Evolutionary conservation across 2,113 vertebrate species (phyloP).

Genomic region (Gadus macrocephalus): DNA sequence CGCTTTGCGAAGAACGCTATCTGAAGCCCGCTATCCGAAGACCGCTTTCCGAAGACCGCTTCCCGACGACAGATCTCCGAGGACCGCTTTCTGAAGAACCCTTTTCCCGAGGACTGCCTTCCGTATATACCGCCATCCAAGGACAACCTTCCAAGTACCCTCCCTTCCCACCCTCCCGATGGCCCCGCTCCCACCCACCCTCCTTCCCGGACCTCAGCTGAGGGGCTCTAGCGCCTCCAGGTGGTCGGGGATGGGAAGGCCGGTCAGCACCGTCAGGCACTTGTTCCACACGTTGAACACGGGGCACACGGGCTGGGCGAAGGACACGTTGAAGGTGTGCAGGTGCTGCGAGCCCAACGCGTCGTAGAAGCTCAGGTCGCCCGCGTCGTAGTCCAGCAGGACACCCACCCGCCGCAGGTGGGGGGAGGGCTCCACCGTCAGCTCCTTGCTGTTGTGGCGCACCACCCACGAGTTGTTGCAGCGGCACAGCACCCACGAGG

Average conservation of each 20-base stretch:
- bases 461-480: slow-evolving; percentile 96
- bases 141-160: background rate
- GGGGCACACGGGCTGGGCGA: slow-evolving; percentile 91
- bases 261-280: slow-evolving; percentile 94
- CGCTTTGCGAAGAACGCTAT: too few relatives aligned
- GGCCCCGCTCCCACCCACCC: too few relatives aligned
- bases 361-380: slow-evolving; percentile 91
- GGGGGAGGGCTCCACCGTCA: slow-evolving; percentile 88
- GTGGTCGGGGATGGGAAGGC: slow-evolving; percentile 95
- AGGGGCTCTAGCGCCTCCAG: slow-evolving; percentile 85
- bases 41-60: too few relatives aligned
- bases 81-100: background rate
- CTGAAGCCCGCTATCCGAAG: too few relatives aligned
- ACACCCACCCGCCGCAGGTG: slow-evolving; percentile 90
- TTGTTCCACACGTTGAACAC: slow-evolving; percentile 99
- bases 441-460: slow-evolving; percentile 93
- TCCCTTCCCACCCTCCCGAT: background rate
- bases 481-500: slow-evolving; percentile 95
- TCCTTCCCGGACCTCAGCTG: slow-evolving; percentile 52
- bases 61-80: too few relatives aligned
- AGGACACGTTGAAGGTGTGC: slow-evolving; percentile 90
- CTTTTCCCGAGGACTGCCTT: background rate
- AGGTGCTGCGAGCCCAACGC: slow-evolving; percentile 93
- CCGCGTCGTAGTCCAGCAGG: slow-evolving; percentile 91
- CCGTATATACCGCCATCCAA: too few relatives aligned